Evolutionary conservation across 2,113 vertebrate genomes (phyloP).

Genomic region (Polypterus bichir): DNA sequence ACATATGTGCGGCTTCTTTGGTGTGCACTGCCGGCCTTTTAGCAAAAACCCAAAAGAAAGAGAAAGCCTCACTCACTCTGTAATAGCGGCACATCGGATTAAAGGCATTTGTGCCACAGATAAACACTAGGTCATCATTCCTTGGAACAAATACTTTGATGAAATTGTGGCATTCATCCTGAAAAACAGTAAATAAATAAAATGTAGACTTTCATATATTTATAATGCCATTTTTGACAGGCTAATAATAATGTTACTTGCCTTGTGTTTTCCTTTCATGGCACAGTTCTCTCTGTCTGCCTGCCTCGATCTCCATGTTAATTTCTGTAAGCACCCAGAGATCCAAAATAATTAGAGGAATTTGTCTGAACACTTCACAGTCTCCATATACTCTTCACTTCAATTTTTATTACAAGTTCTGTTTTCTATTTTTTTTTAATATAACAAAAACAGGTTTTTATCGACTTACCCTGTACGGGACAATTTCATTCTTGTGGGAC

Average conservation of each 20-base stretch:
- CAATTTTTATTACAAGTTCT: no score
- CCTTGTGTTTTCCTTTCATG: constrained; percentile 94
- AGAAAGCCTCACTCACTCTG: constrained; percentile 56
- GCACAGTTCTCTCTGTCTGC: constrained; percentile 85
- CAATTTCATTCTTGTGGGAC: constrained; percentile 83
- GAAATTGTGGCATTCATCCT: constrained; percentile 98
- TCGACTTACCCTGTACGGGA: constrained; percentile 77
- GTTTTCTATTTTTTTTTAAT: no score
- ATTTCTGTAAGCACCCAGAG: constrained; percentile 52
- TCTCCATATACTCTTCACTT: no score
- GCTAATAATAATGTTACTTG: constrained; percentile 35
- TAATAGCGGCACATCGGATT: constrained; percentile 98
- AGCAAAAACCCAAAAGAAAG: constrained; percentile 32
- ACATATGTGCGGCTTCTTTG: no score
- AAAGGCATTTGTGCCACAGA: constrained; percentile 94
- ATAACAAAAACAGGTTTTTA: not conserved
- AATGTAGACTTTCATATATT: not conserved
- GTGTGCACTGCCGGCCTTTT: no score
- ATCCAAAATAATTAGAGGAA: no score
- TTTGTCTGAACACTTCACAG: not conserved
- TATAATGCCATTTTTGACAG: no score
- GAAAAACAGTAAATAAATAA: constrained; percentile 22
- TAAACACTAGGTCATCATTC: constrained; percentile 91
- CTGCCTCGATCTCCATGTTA: constrained; percentile 90
- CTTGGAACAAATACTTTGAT: constrained; percentile 97